Evolutionary conservation across 2,888 invertebrate genomes (phyloP).

Genomic region (Drosophila macrospina): DNA sequence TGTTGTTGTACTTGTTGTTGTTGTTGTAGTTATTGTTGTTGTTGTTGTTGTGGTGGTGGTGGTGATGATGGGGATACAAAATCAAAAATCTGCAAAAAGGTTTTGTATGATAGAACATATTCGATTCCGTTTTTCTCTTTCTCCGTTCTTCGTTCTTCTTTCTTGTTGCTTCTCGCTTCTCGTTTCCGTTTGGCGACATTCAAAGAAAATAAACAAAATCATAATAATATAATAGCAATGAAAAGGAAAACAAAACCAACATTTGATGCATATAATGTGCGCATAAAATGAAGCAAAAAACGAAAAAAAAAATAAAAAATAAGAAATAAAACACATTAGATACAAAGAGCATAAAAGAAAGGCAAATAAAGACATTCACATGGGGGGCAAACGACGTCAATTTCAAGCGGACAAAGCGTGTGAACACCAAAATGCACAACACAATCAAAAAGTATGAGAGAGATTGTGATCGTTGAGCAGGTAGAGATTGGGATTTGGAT

Average conservation of each 20-base stretch:
- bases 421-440: slow-evolving; percentile 18
- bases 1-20: slow-evolving; percentile 61
- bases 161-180: slow-evolving; percentile 33
- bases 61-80: slow-evolving; percentile 82
- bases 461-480: slow-evolving; percentile 22
- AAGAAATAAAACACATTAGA: background rate
- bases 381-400: slow-evolving; percentile 22
- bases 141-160: slow-evolving; percentile 31
- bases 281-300: slow-evolving; percentile 35
- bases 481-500: slow-evolving; percentile 21
- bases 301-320: too few relatives aligned
- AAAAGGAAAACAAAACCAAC: slow-evolving; percentile 56
- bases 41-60: slow-evolving; percentile 74
- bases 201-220: slow-evolving; percentile 25
- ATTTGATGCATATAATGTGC: slow-evolving; percentile 72
- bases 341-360: slow-evolving; percentile 28
- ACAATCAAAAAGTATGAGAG: slow-evolving; percentile 47
- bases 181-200: slow-evolving; percentile 35
- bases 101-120: slow-evolving; percentile 75
- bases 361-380: slow-evolving; percentile 51
- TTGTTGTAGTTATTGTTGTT: slow-evolving; percentile 51
- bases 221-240: slow-evolving; percentile 27
- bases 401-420: slow-evolving; percentile 12
- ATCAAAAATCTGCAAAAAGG: slow-evolving; percentile 84
- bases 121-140: slow-evolving; percentile 55